Conservation (phyloP, 2,113 vertebrate species). For the Pygoscelis adeliae region DNA sequence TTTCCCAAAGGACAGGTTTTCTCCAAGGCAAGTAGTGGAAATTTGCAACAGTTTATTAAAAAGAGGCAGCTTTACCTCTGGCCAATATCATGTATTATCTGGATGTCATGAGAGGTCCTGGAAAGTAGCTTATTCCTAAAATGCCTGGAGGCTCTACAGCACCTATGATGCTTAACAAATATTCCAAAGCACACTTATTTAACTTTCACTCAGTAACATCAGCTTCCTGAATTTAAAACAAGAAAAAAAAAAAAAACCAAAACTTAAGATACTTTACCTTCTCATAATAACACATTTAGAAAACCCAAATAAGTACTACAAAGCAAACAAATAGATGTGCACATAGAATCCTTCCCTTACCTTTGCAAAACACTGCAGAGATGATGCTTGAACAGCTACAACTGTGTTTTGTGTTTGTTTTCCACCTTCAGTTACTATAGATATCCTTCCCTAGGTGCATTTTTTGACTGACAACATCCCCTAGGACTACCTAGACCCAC, state of each 20-base stretch:
- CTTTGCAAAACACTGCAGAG: background rate
- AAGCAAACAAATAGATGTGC: background rate
- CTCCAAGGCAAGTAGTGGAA: slow-evolving; percentile 56
- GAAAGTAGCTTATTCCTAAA: slow-evolving; percentile 56
- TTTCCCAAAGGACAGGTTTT: slow-evolving; percentile 49
- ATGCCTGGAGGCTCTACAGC: slow-evolving; percentile 1
- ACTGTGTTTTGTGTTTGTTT: background rate
- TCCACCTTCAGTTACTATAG: background rate
- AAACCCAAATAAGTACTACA: background rate
- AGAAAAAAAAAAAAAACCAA: background rate
- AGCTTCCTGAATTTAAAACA: background rate
- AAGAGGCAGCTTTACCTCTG: slow-evolving; percentile 49
- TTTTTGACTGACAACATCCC: background rate
- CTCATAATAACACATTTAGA: background rate
- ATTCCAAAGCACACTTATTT: background rate
- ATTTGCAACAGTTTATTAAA: slow-evolving; percentile 56
- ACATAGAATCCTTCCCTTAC: background rate
- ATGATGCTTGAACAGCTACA: background rate
- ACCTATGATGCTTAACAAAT: slow-evolving; percentile 11
- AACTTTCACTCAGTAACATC: background rate
- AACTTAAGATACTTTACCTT: background rate
- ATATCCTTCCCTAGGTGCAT: background rate
- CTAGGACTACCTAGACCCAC: background rate
- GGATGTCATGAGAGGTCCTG: slow-evolving; percentile 58
- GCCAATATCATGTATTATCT: slow-evolving; percentile 60